Evolutionary conservation across 2,113 vertebrate genomes (phyloP).

Genomic region (Leptosomus discolor): DNA sequence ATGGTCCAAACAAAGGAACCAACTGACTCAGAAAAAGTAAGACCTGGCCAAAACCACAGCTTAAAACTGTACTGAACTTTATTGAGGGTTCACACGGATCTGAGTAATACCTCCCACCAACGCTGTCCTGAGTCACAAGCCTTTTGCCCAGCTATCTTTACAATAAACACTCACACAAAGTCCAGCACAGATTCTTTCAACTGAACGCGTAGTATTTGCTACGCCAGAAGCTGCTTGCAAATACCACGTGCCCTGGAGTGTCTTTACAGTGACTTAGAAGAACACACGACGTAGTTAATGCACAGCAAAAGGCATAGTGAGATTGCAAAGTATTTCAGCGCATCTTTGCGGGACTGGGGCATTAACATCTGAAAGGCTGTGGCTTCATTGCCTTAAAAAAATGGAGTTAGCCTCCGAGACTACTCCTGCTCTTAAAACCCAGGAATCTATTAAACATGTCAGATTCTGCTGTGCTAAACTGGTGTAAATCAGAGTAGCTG

Average conservation of each 20-base stretch:
- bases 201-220: too few species aligned
- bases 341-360: too few species aligned
- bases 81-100: neutral
- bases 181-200: neutral
- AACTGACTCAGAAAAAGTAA: neutral
- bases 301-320: neutral
- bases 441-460: neutral
- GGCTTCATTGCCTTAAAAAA: neutral
- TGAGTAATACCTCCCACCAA: neutral
- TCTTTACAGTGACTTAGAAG: neutral
- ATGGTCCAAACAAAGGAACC: neutral
- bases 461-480: neutral
- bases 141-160: neutral
- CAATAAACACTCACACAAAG: neutral
- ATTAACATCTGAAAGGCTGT: neutral
- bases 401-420: neutral
- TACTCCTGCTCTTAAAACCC: neutral
- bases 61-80: neutral
- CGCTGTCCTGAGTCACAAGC: neutral
- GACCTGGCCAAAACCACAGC: neutral
- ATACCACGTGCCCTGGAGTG: neutral
- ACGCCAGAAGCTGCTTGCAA: neutral
- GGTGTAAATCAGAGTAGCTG: neutral
- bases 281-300: fast-evolving
- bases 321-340: neutral